Conservation (phyloP, 2,888 invertebrate genomes). For the Cotesia congregata region DNA sequence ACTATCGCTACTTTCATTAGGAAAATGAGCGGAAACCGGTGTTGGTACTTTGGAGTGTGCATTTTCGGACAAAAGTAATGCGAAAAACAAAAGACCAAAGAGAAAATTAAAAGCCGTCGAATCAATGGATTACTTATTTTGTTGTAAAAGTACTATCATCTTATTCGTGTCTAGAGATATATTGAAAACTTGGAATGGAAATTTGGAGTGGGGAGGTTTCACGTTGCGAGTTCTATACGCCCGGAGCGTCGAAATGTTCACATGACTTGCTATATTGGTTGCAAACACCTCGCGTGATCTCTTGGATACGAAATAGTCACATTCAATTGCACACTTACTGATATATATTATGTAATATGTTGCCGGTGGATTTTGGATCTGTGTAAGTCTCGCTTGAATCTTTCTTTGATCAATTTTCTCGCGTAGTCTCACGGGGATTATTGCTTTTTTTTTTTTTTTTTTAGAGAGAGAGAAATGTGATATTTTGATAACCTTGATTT, state of each 20-base stretch:
- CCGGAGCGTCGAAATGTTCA: background rate
- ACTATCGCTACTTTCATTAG: slow-evolving; percentile 10
- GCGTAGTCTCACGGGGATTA: background rate
- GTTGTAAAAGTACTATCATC: background rate
- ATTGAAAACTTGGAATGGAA: background rate
- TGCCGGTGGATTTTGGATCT: background rate
- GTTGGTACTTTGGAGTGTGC: background rate
- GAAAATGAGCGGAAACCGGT: background rate
- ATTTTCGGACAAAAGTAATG: background rate
- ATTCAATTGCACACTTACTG: slow-evolving; percentile 6
- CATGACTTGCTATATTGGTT: slow-evolving; percentile 10
- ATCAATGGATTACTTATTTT: background rate
- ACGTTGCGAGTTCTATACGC: background rate
- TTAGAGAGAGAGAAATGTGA: no score
- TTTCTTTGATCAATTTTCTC: background rate
- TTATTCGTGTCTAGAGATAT: slow-evolving; percentile 13
- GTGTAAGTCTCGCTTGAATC: background rate
- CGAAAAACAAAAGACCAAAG: background rate
- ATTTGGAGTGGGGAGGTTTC: background rate
- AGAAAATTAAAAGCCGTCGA: background rate
- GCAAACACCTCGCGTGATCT: slow-evolving; percentile 5
- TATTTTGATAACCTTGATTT: no score
- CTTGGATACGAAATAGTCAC: slow-evolving; percentile 1
- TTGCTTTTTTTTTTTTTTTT: background rate
- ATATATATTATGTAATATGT: background rate